Conservation (phyloP, 2,888 invertebrate genomes). For the Andrena bucephala region DNA sequence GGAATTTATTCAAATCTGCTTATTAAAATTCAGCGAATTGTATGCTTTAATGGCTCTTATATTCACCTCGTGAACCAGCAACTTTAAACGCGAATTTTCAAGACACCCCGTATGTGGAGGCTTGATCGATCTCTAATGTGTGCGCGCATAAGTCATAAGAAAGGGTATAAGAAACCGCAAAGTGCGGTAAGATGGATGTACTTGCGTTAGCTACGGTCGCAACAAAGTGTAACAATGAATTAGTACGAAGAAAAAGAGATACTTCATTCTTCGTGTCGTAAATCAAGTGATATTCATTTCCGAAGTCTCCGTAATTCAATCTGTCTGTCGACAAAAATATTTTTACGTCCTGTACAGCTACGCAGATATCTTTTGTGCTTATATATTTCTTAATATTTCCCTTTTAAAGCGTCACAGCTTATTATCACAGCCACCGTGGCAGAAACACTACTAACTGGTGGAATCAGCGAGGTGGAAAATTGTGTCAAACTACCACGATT, state of each 20-base stretch:
- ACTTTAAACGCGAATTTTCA: background rate
- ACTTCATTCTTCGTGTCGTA: conserved; percentile 23
- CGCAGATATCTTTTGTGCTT: background rate
- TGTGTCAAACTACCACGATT: background rate
- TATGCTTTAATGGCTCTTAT: background rate
- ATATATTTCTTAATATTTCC: no score
- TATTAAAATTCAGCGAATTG: no score
- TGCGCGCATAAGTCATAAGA: conserved; percentile 41
- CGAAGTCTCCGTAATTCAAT: conserved; percentile 25
- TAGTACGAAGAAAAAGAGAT: conserved; percentile 30
- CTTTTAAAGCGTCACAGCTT: no score
- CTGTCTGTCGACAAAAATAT: background rate
- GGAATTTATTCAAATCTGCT: no score
- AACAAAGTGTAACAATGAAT: conserved; percentile 41
- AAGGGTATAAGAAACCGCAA: conserved; percentile 44
- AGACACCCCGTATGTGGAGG: conserved; percentile 16
- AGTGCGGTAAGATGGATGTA: conserved; percentile 46
- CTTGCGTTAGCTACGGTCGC: conserved; percentile 17
- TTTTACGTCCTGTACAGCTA: background rate
- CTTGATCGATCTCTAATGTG: conserved; percentile 48
- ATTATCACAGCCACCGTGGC: no score
- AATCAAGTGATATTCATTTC: conserved; percentile 24
- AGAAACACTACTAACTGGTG: no score
- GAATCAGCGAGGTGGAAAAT: no score
- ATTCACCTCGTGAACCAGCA: no score